These are phyloP conservation scores for Acanthurus lineatus DNA, from an alignment of 2,797 vertebrate species.

Conservation along the genomic window DNA sequence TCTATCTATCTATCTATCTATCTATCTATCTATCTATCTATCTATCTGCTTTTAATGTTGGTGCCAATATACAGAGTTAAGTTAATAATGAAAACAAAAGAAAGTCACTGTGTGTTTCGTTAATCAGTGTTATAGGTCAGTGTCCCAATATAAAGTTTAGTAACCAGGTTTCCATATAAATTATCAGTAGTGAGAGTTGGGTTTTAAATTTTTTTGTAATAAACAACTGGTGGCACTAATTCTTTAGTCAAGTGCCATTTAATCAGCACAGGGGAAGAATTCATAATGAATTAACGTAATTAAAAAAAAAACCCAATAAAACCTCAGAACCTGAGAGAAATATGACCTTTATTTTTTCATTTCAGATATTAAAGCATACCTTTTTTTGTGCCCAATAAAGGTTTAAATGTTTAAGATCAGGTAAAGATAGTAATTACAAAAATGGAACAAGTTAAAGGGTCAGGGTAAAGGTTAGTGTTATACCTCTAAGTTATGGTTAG, in stretches of 20 bases:
- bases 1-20: conserved; percentile 10
- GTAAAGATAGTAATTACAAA: no score
- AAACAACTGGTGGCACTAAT: no score
- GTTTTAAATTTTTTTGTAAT: no score
- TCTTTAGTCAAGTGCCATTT: no score
- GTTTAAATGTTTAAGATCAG: no score
- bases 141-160: background rate
- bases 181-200: no score
- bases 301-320: background rate
- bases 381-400: background rate
- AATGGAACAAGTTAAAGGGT: no score
- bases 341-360: background rate
- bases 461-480: no score
- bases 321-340: background rate
- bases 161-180: background rate
- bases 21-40: conserved; percentile 17
- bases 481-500: background rate
- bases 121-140: background rate
- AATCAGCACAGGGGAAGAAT: background rate
- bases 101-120: background rate
- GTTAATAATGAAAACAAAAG: background rate
- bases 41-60: background rate
- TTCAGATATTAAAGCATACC: background rate
- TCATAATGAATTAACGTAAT: background rate
- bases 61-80: background rate